Conservation (phyloP, 2,888 invertebrate genomes). For the Lacanobia oleracea region DNA sequence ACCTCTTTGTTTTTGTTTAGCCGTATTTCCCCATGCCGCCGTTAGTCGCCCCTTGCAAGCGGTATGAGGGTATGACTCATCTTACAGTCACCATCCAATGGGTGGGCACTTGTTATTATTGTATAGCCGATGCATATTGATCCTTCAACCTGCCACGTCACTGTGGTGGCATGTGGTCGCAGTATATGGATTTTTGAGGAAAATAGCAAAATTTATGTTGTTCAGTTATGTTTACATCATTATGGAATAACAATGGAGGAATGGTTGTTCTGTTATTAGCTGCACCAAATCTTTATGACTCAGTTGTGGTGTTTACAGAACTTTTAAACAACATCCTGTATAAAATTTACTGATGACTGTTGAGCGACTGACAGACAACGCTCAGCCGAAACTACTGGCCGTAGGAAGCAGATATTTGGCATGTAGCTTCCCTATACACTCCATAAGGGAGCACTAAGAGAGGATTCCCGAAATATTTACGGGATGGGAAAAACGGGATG, state of each 20-base stretch:
- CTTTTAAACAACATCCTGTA: too few species aligned
- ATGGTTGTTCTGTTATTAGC: not conserved
- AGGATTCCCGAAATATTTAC: too few species aligned
- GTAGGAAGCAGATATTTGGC: too few species aligned
- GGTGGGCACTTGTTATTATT: slow-evolving; percentile 4
- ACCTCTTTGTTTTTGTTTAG: not conserved
- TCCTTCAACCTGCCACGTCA: slow-evolving; percentile 28
- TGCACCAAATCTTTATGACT: not conserved
- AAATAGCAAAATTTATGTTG: not conserved
- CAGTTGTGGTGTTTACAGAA: too few species aligned
- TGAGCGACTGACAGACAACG: too few species aligned
- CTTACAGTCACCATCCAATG: not conserved
- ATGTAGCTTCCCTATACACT: too few species aligned
- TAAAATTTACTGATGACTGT: too few species aligned
- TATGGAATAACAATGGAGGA: not conserved
- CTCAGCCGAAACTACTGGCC: too few species aligned
- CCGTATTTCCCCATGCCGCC: not conserved
- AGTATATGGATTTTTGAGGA: not conserved
- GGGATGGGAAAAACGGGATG: too few species aligned
- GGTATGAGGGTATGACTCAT: slow-evolving; percentile 31
- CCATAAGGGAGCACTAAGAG: too few species aligned
- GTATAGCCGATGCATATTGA: slow-evolving; percentile 14
- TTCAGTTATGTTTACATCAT: not conserved
- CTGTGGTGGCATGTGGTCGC: slow-evolving; percentile 3
- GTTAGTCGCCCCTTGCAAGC: not conserved